Evolutionary conservation across 2,888 invertebrate genomes (phyloP), one percentile per base, ranked within the genome.

Genomic region (Polydrusus cervinus): DNA sequence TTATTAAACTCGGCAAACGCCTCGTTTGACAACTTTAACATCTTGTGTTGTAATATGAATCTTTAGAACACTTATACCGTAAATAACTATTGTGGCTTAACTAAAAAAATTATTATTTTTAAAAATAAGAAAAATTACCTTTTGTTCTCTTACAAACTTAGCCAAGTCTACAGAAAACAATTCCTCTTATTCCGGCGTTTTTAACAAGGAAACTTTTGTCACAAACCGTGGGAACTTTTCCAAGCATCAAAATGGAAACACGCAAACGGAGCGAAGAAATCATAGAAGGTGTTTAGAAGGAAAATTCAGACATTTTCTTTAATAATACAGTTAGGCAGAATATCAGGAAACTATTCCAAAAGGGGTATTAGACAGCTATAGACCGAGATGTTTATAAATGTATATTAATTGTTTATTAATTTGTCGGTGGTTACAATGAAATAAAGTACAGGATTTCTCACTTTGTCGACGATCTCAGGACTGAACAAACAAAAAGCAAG

Each of bases 171-270:
- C 3, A 25, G 25, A 20, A 51, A 51, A 51, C 25, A 51, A 51
- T 51, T 20, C 13, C 20, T 51, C 30, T 55, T 30, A 55, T 55
- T 55, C 30, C 55, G 30, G 55, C 30, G 25, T 30, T 25, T 55
- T 30, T 25, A 45, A 64, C 45, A 64, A 64, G 47, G 43, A 47
- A 64, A 64, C 25, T 64, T 64, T 64, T 64, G 64, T 64, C 47
- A 64, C 18, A 64, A 64, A 64, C 20, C 62, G 62, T 62, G 62
- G 40, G 62, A 62, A 62, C 18, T 13, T 62, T 62, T 18, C 40
- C 62, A 62, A 34, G 18, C 62, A 10, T 20, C 43, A 43, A 43
- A 62, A 62, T 62, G 43, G 16, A 62, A 62, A 62, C 62, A 62
- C 62, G 62, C 40, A 43, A 43, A 34, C 18, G 16, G 14, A 34